A percentile compares a stretch with the other conserved stretches of the same genome.
These are phyloP conservation scores for Hyaena hyaena DNA, from an alignment of 2,113 vertebrate genomes.

Conservation along the genomic window DNA sequence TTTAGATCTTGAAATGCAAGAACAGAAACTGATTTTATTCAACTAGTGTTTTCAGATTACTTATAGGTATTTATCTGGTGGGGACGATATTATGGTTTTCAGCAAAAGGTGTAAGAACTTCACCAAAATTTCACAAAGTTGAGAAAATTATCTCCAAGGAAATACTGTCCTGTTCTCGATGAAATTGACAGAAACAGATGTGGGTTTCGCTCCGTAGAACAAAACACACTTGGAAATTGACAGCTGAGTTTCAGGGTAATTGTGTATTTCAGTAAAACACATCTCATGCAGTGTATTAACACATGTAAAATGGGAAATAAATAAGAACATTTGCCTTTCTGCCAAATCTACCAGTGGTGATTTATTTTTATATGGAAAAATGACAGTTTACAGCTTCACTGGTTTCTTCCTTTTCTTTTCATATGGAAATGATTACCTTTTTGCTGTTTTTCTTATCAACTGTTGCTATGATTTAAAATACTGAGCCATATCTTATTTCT, in stretches of 20 bases:
- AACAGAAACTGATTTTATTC: slow-evolving; percentile 23
- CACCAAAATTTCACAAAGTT: neutral
- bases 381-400: slow-evolving; percentile 57
- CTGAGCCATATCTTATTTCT: slow-evolving; percentile 74
- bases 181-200: neutral
- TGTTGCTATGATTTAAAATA: slow-evolving; percentile 82
- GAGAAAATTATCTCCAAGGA: slow-evolving; percentile 54
- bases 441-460: slow-evolving; percentile 82
- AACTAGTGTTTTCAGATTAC: slow-evolving; percentile 29
- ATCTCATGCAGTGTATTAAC: neutral
- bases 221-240: slow-evolving; percentile 38
- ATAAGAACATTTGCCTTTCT: slow-evolving; percentile 56
- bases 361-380: slow-evolving; percentile 61
- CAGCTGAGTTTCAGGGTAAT: slow-evolving; percentile 8
- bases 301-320: slow-evolving; percentile 46
- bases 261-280: slow-evolving; percentile 1
- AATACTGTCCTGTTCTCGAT: neutral
- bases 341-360: slow-evolving; percentile 40
- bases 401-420: slow-evolving; percentile 67
- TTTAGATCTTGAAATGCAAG: slow-evolving; percentile 11
- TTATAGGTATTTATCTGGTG: neutral
- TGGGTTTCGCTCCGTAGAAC: neutral
- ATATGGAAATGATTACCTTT: slow-evolving; percentile 80
- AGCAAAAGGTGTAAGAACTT: neutral
- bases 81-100: neutral